Percentiles rank a stretch among this genome's conserved stretches.
Conservation (phyloP, 2,113 vertebrate genomes). For the Trinectes maculatus region DNA sequence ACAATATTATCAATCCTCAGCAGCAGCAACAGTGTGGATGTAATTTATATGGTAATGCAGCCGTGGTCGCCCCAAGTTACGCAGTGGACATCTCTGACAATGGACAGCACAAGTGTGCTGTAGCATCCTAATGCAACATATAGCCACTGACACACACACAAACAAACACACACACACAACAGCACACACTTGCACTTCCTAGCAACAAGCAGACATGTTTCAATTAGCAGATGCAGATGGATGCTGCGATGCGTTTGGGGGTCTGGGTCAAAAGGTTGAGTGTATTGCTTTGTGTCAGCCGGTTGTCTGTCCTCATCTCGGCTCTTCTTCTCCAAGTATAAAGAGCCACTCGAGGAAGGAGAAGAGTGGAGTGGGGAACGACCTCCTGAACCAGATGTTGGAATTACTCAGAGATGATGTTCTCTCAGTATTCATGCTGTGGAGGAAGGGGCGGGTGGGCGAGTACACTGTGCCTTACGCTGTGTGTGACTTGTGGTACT, state of each 20-base stretch:
- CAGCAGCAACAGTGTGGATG: constrained; percentile 76
- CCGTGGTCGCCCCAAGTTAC: constrained; percentile 65
- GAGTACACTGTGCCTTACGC: neutral
- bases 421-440: constrained; percentile 1
- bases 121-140: constrained; percentile 66
- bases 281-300: constrained; percentile 42
- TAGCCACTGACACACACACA: constrained; percentile 12
- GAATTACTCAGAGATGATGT: constrained; percentile 5
- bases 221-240: constrained; percentile 65
- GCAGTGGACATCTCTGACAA: constrained; percentile 70
- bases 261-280: constrained; percentile 55
- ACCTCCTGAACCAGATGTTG: constrained; percentile 24
- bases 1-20: constrained; percentile 80
- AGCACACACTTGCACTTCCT: constrained; percentile 4
- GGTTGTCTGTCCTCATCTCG: constrained; percentile 25
- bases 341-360: constrained; percentile 24
- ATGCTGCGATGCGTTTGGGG: constrained; percentile 16
- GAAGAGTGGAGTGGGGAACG: neutral
- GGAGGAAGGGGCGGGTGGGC: too few species aligned
- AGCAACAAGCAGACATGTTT: constrained; percentile 56
- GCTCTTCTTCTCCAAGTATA: constrained; percentile 11
- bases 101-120: constrained; percentile 60
- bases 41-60: constrained; percentile 86
- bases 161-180: constrained; percentile 7
- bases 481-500: neutral